These are phyloP conservation scores for Clivina fossor DNA, from an alignment of 2,888 invertebrate genomes.

Conservation along the genomic window DNA sequence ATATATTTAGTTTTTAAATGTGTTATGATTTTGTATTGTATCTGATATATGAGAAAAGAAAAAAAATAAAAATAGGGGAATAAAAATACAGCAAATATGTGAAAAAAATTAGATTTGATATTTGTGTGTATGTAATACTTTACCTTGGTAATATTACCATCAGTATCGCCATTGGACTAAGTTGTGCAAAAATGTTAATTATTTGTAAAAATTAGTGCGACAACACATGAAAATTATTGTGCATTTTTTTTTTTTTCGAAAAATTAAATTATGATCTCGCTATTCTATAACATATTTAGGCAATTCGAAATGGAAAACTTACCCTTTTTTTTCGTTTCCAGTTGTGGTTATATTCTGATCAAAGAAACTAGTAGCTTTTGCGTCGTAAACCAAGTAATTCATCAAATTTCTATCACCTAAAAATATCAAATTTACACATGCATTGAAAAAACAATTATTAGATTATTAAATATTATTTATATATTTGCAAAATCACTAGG, in stretches of 20 bases:
- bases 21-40: no score
- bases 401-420: conserved; percentile 85
- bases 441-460: no score
- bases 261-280: no score
- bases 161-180: conserved; percentile 87
- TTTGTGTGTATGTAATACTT: conserved; percentile 54
- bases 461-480: no score
- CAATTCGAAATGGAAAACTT: conserved; percentile 49
- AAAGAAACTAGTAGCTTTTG: conserved; percentile 85
- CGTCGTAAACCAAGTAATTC: conserved; percentile 84
- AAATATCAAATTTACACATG: no score
- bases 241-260: neutral
- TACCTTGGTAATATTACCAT: conserved; percentile 94
- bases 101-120: neutral
- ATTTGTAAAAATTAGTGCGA: conserved; percentile 12
- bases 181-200: conserved; percentile 5
- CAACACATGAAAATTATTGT: neutral
- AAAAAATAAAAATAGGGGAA: no score
- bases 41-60: no score
- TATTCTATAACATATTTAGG: conserved; percentile 4
- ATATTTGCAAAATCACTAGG: no score
- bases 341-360: conserved; percentile 68
- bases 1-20: no score
- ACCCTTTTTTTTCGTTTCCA: conserved; percentile 71
- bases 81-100: neutral